Evolutionary conservation across 2,888 invertebrate genomes (phyloP).

Genomic region (Cryptus viduatorius): DNA sequence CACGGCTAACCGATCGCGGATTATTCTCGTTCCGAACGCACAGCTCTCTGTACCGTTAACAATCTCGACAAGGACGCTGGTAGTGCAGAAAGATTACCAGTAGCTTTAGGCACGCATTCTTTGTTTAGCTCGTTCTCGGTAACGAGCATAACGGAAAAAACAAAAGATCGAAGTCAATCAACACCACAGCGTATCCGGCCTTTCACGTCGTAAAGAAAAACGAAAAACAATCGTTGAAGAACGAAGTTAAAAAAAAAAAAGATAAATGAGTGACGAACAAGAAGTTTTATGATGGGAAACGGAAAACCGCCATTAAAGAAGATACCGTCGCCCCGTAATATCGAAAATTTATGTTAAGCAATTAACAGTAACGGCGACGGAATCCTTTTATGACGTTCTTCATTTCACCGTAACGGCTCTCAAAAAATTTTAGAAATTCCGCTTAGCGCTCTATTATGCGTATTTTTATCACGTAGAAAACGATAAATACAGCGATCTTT

Average conservation of each 20-base stretch:
- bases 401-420: too few relatives aligned
- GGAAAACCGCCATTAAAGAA: background rate
- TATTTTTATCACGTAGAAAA: too few relatives aligned
- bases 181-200: conserved; percentile 18
- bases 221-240: background rate
- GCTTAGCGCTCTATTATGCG: too few relatives aligned
- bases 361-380: background rate
- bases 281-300: background rate
- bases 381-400: too few relatives aligned
- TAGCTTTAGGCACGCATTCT: conserved; percentile 9
- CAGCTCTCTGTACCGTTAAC: conserved; percentile 25
- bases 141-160: conserved; percentile 8
- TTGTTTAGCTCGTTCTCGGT: background rate
- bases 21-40: conserved; percentile 3
- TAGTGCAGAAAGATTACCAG: background rate
- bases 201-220: background rate
- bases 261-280: background rate
- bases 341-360: background rate
- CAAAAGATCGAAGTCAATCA: conserved; percentile 19
- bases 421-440: too few relatives aligned
- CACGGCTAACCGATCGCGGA: conserved; percentile 9
- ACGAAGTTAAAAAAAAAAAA: background rate
- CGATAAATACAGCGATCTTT: too few relatives aligned
- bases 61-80: conserved; percentile 4
- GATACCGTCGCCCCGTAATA: background rate